phyloP scores from a whole-genome alignment of 2,113 vertebrate genomes.

The Calonectris borealis region DNA sequence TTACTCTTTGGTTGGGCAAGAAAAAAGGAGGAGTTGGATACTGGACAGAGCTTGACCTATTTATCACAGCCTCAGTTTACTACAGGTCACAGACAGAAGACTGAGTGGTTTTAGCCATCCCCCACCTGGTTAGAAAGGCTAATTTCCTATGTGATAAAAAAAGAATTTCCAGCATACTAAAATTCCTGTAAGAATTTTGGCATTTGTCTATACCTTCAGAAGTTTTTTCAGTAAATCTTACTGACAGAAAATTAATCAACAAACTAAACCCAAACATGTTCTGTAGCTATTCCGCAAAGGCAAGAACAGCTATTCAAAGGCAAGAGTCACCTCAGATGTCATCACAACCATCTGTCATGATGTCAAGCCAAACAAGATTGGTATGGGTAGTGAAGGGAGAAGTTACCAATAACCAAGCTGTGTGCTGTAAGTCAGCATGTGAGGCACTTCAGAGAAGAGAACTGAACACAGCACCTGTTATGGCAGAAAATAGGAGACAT shows the following conservation, averaged over 20 bases:
- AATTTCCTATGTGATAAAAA: neutral
- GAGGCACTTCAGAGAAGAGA: neutral
- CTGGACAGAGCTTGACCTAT: neutral
- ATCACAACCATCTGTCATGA: neutral
- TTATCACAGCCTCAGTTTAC: neutral
- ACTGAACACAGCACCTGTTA: neutral
- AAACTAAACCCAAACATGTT: neutral
- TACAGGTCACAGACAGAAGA: neutral
- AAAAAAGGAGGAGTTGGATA: neutral
- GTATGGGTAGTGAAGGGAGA: neutral
- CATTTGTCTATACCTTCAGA: neutral
- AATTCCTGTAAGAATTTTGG: neutral
- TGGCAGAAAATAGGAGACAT: neutral
- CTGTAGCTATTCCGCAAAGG: neutral
- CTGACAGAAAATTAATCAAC: neutral
- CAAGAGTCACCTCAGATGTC: neutral
- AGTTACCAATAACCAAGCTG: neutral
- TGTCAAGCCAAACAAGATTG: neutral
- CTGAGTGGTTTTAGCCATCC: neutral
- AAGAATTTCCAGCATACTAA: neutral
- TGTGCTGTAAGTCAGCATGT: neutral
- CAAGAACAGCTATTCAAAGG: neutral
- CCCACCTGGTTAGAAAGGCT: neutral
- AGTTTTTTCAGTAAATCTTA: neutral
- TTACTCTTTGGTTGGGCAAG: neutral